These are phyloP conservation scores for Characodon lateralis DNA, from an alignment of 2,797 vertebrate genomes.

Conservation along the genomic window DNA sequence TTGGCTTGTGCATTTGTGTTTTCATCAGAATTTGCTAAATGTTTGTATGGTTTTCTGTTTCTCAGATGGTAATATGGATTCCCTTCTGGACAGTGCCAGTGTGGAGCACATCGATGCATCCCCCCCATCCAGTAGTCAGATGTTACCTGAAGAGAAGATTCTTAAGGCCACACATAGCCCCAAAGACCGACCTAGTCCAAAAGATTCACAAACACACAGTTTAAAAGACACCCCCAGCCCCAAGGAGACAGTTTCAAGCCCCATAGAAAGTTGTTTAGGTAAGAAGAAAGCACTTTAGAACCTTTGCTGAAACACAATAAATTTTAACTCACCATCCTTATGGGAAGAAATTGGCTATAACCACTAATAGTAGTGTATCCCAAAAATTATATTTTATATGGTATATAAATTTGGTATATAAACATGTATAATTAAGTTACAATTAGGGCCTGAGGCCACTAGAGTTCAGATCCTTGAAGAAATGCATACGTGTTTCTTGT, in stretches of 20 bases:
- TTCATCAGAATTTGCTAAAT: conserved; percentile 8
- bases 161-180: conserved; percentile 74
- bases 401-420: too few species aligned
- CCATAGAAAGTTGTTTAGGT: conserved; percentile 84
- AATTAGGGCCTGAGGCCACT: background rate
- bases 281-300: conserved; percentile 4
- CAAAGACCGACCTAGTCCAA: conserved; percentile 45
- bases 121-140: conserved; percentile 77
- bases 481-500: background rate
- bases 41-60: conserved; percentile 6
- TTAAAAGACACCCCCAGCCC: conserved; percentile 58
- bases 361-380: background rate
- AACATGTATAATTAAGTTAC: too few species aligned
- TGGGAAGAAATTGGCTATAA: background rate
- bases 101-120: conserved; percentile 81
- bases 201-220: conserved; percentile 35
- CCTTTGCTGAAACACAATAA: background rate
- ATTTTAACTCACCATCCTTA: background rate
- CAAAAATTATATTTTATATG: background rate
- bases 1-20: conserved; percentile 7
- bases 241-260: conserved; percentile 47
- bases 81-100: conserved; percentile 86
- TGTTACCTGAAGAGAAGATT: conserved; percentile 73
- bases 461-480: background rate
- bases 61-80: conserved; percentile 90